Percentiles rank a stretch among this genome's conserved stretches.
phyloP scores from a whole-genome alignment of 2,113 vertebrate species.

The Dromaius novaehollandiae region DNA sequence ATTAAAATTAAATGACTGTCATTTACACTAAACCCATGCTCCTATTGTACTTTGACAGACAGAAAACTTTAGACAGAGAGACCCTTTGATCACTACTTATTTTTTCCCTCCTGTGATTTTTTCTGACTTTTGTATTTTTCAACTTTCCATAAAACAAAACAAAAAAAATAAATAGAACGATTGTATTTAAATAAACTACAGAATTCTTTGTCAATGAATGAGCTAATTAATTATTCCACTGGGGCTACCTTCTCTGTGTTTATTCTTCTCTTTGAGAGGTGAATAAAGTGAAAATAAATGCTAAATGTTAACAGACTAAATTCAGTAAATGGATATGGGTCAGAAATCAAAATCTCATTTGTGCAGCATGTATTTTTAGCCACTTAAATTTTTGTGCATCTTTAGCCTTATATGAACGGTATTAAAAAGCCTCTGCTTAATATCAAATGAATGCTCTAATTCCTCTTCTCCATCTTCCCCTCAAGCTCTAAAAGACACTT shows the following conservation, averaged over 20 bases:
- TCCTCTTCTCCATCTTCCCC: background rate
- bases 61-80: background rate
- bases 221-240: slow-evolving; percentile 79
- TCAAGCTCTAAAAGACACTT: slow-evolving; percentile 36
- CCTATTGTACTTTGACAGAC: background rate
- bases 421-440: slow-evolving; percentile 46
- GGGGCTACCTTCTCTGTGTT: slow-evolving; percentile 63
- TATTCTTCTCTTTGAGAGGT: slow-evolving; percentile 63
- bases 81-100: slow-evolving; percentile 46
- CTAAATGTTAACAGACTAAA: slow-evolving; percentile 71
- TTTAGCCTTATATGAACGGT: slow-evolving; percentile 48
- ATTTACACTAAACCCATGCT: background rate
- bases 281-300: slow-evolving; percentile 74
- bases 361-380: slow-evolving; percentile 50
- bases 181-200: slow-evolving; percentile 68
- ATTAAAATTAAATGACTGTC: background rate
- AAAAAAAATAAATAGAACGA: slow-evolving; percentile 37
- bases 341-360: slow-evolving; percentile 69
- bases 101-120: slow-evolving; percentile 30
- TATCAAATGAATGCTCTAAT: slow-evolving; percentile 19
- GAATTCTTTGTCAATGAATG: slow-evolving; percentile 67
- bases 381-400: slow-evolving; percentile 63
- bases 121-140: slow-evolving; percentile 44
- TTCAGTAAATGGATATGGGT: slow-evolving; percentile 71
- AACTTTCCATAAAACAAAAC: background rate